Conservation (phyloP, 2,113 vertebrate species). For the Prunella himalayana region DNA sequence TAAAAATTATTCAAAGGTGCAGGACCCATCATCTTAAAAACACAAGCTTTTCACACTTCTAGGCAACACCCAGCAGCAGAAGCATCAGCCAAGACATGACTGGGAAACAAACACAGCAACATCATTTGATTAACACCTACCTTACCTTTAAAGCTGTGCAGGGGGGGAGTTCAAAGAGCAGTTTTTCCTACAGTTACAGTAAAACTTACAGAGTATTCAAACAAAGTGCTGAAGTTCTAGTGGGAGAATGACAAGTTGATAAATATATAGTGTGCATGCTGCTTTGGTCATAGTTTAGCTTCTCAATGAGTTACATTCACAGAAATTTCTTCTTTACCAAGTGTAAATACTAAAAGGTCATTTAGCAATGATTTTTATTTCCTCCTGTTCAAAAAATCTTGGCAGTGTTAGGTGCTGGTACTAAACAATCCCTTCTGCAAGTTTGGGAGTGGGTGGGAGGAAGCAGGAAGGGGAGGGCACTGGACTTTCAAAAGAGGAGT, state of each 20-base stretch:
- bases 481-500: background rate
- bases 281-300: background rate
- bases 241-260: background rate
- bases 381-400: background rate
- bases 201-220: background rate
- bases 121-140: background rate
- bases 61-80: background rate
- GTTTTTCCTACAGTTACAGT: background rate
- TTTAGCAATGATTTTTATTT: background rate
- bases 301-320: background rate
- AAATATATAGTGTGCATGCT: accelerated
- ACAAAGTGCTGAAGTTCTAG: background rate
- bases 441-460: background rate
- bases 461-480: background rate
- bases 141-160: background rate
- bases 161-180: background rate
- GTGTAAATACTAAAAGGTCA: background rate
- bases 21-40: background rate
- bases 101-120: background rate
- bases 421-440: background rate
- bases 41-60: background rate
- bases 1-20: background rate
- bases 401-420: background rate
- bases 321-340: background rate
- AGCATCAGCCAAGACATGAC: background rate